phyloP scores from a whole-genome alignment of 1,140 invertebrate genomes.

The Pemphigus obesinymphae region DNA sequence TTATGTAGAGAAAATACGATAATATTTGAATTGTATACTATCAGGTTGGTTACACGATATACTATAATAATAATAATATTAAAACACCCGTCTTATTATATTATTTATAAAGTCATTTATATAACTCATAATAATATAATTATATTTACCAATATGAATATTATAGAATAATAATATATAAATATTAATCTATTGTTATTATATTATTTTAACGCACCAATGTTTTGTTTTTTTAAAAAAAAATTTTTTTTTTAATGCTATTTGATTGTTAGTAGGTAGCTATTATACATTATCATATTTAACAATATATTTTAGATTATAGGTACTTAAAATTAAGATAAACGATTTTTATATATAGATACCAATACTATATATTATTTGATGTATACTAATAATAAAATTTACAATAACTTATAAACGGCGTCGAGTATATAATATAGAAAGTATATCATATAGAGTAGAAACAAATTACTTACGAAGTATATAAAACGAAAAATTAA shows the following conservation, averaged over 20 bases:
- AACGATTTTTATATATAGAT: background rate
- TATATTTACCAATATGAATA: background rate
- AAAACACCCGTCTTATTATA: background rate
- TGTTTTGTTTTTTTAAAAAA: background rate
- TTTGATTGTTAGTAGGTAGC: background rate
- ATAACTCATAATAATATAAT: background rate
- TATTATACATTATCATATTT: slow-evolving; percentile 9
- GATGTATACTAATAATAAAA: background rate
- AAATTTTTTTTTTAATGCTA: slow-evolving; percentile 14
- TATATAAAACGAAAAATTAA: background rate
- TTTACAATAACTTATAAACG: background rate
- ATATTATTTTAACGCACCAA: slow-evolving; percentile 31
- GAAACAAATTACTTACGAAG: background rate
- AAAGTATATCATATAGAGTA: background rate
- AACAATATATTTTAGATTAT: slow-evolving; percentile 11
- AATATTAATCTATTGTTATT: background rate
- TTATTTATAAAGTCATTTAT: background rate
- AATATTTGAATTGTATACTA: background rate
- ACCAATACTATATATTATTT: background rate
- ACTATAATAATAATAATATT: too few species aligned
- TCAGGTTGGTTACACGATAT: background rate
- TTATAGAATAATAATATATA: too few species aligned
- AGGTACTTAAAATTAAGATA: slow-evolving; percentile 17
- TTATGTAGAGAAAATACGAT: background rate
- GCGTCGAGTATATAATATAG: background rate